Evolutionary conservation across 2,888 invertebrate species (phyloP), one percentile per base, ranked within the genome.

Genomic region (Melipona bicolor): DNA sequence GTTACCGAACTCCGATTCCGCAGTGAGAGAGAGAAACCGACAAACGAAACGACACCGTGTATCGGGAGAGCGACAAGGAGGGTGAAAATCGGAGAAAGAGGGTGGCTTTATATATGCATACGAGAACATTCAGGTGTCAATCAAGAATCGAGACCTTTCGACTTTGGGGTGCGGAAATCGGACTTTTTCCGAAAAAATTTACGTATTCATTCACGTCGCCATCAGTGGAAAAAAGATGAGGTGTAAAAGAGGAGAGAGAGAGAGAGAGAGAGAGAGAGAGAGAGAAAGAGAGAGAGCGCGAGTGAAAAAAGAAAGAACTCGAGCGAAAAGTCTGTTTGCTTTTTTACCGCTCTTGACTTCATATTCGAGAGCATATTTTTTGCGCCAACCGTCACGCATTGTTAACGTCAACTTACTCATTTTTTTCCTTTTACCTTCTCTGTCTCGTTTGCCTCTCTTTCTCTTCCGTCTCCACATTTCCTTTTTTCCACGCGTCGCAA

Each of bases 61-160:
- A 27, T 56, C 24, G 43, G 36, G 36, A 15, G 73, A 64, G 70
- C n/a, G 77, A 69, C 24, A 32, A 27, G 54, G 74, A 75, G 24
- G 32, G 52, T 3, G 67, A 61, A 59, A 54, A 24, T 24, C 32
- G 50, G 77, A 73, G 80, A 79, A 77, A 77, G 89, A 81, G 88
- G 84, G 89, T 79, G 88, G 84, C 79, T 88, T 88, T 90, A 90
- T 27, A 43, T 92, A 92, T 92, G 92, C 91, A 92, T 92, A 91
- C 91, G 86, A 88, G 91, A 89, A 90, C 92, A 92, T 92, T 92
- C 89, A 92, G 83, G 79, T 89, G 92, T 92, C 92, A 92, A 92
- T 92, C 92, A 92, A 79, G 73, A 62, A 79, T 87, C 85, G 84
- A 81, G 80, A 83, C 83, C 83, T 83, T 89, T 83, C 86, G 83